A percentile compares a stretch with the other conserved stretches of the same genome.
These are phyloP conservation scores for Jordanella pulchra DNA, from an alignment of 2,797 vertebrate species.

Conservation along the genomic window DNA sequence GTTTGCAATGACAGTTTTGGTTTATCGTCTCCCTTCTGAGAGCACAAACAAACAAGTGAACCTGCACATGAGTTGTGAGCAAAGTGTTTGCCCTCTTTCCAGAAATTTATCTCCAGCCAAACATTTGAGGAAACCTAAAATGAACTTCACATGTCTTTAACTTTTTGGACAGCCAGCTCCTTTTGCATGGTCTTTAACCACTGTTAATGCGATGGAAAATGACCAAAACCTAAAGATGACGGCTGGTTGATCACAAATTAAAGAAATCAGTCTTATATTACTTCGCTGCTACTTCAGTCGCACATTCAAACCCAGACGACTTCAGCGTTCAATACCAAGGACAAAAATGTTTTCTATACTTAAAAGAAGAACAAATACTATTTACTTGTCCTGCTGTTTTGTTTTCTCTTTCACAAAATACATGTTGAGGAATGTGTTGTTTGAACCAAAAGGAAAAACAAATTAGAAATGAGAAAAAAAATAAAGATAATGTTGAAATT, in stretches of 20 bases:
- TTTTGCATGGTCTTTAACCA: slow-evolving; percentile 56
- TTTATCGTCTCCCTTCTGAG: slow-evolving; percentile 41
- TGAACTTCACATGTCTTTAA: slow-evolving; percentile 55
- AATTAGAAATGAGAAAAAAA: slow-evolving; percentile 4
- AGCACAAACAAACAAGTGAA: slow-evolving; percentile 28
- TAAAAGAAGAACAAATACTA: background rate
- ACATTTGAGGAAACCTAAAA: slow-evolving; percentile 21
- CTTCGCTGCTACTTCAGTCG: slow-evolving; percentile 71
- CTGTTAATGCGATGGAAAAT: slow-evolving; percentile 78
- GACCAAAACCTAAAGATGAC: slow-evolving; percentile 64
- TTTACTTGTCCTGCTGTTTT: background rate
- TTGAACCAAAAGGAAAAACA: background rate
- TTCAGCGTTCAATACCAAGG: slow-evolving; percentile 56
- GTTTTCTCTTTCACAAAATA: background rate
- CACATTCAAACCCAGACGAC: slow-evolving; percentile 56
- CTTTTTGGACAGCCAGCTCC: slow-evolving; percentile 45
- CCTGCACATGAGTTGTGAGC: slow-evolving; percentile 6
- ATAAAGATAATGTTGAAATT: slow-evolving; percentile 3
- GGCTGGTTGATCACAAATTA: slow-evolving; percentile 77
- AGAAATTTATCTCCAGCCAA: slow-evolving; percentile 1
- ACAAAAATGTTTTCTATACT: slow-evolving; percentile 28
- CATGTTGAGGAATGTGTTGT: background rate
- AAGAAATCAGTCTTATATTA: slow-evolving; percentile 77
- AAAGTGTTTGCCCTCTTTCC: slow-evolving; percentile 16
- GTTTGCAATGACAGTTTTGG: slow-evolving; percentile 44